Evolutionary conservation across 2,113 vertebrate species (phyloP), one percentile per base, ranked within the genome.

Genomic region (Cinclus mexicanus): DNA sequence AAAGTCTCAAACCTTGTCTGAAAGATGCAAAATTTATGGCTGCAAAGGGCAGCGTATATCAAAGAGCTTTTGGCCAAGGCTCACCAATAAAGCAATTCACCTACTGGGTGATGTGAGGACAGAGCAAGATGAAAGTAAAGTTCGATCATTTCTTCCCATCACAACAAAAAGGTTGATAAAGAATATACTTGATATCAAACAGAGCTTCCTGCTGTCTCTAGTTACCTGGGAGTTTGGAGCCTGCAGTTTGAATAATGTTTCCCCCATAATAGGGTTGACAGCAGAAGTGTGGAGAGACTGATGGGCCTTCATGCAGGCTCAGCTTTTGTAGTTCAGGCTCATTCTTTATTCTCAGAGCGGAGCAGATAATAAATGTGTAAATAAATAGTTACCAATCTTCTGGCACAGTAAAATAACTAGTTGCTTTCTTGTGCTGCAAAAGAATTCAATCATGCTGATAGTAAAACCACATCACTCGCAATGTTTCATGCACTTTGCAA

Each of bases 261-360:
- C 88, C 76, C 94, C 96, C 96, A 99, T 99, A 99, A 99, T 98
- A 97, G 97, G 94, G 78, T 92, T 98, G 99, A 99, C 99, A 99
- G 99, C 99, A 99, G 98, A 99, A 99, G 99, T 99, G 99, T 99
- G 99, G 99, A 99, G 99, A 99, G 99, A 99, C 97, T 98, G 98
- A 99, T 99, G 98, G 98, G 98, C 97, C 97, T 97, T 98, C 99
- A 98, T 97, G 98, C 98, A 93, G 98, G 77, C 97, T 96, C 93
- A 87, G 97, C 96, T 97, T 98, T 98, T 93, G 91, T 92, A 97
- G 95, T 97, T 97, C 95, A 97, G 97, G 96, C 97, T 97, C 98
- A 97, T 98, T 98, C 98, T 98, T 98, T 98, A 98, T 97, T 97
- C 97, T 94, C 89, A 82, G 91, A 97, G 94, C 81, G 84, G 69